Percentiles rank a stretch among this genome's conserved stretches.
Evolutionary conservation across 1,140 invertebrate genomes (phyloP).

Genomic region (Centruroides sculpturatus): DNA sequence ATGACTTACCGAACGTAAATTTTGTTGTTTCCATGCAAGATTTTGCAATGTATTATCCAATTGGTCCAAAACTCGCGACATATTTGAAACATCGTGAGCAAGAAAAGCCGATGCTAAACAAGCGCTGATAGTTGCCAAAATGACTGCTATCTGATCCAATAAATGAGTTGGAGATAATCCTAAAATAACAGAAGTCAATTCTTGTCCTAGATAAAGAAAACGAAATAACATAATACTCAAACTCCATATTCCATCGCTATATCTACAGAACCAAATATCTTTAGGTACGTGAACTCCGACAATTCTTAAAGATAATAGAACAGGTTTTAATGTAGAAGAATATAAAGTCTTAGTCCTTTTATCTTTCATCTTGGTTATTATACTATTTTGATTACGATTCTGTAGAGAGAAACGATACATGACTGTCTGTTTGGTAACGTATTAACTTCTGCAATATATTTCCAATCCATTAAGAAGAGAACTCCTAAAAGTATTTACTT

Average conservation of each 20-base stretch:
- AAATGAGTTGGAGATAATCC: conserved; percentile 2
- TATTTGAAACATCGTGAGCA: background rate
- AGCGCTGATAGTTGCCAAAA: conserved; percentile 4
- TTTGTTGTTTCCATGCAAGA: background rate
- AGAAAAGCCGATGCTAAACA: conserved; percentile 3
- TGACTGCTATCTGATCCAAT: conserved; percentile 12
- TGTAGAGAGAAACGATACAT: too few species aligned
- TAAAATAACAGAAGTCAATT: conserved; percentile 6
- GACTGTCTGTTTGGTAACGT: too few species aligned
- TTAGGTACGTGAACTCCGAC: conserved; percentile 9
- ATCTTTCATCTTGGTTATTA: too few species aligned
- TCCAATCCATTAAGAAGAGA: too few species aligned
- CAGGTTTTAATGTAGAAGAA: conserved; percentile 2
- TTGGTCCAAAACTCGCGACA: conserved; percentile 3
- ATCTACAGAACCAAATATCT: background rate
- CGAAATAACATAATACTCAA: conserved; percentile 3
- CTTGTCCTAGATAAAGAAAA: conserved; percentile 4
- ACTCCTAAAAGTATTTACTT: too few species aligned
- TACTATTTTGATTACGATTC: too few species aligned
- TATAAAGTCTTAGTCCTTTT: too few species aligned
- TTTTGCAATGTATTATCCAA: conserved; percentile 10
- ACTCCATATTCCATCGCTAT: conserved; percentile 5
- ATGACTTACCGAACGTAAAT: background rate
- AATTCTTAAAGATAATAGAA: conserved; percentile 1
- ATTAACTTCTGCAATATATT: too few species aligned